Percentiles rank a stretch among this genome's conserved stretches.
Evolutionary conservation across 2,797 vertebrate genomes (phyloP).

Genomic region (Rhinophrynus dorsalis): DNA sequence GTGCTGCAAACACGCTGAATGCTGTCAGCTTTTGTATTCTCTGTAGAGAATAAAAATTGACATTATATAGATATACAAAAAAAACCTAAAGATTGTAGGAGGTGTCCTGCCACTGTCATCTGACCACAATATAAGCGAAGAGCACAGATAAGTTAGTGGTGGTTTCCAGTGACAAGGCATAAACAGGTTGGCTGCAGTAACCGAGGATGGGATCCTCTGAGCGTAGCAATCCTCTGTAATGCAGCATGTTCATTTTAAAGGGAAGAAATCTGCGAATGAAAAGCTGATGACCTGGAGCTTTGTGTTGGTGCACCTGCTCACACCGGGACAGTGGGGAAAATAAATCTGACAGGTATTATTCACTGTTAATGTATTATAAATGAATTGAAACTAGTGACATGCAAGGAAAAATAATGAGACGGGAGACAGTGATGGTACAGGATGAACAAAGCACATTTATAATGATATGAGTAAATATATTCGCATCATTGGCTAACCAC

Average conservation of each 20-base stretch:
- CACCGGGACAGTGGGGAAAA: conserved; percentile 84
- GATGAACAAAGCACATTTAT: conserved; percentile 91
- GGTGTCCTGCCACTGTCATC: not conserved
- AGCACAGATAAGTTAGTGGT: conserved; percentile 20
- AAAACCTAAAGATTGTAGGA: not conserved
- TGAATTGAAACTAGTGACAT: conserved; percentile 90
- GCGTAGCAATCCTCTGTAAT: conserved; percentile 23
- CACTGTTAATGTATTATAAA: conserved; percentile 91
- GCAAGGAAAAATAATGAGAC: conserved; percentile 89
- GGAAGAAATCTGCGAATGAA: conserved; percentile 39
- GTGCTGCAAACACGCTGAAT: not conserved
- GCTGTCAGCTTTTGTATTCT: conserved; percentile 18
- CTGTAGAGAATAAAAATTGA: conserved; percentile 15
- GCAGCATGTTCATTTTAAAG: conserved; percentile 37
- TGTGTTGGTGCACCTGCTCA: conserved; percentile 83
- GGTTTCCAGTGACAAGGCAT: conserved; percentile 9
- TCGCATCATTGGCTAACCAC: conserved; percentile 88
- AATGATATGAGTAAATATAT: conserved; percentile 91
- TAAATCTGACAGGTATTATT: conserved; percentile 87
- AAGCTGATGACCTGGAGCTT: conserved; percentile 73
- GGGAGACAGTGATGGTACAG: conserved; percentile 90
- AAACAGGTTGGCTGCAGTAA: conserved; percentile 4
- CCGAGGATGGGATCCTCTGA: conserved; percentile 14
- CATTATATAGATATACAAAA: not conserved
- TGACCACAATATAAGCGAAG: not conserved